Conservation (phyloP, 2,888 invertebrate genomes). For the Lacanobia oleracea region DNA sequence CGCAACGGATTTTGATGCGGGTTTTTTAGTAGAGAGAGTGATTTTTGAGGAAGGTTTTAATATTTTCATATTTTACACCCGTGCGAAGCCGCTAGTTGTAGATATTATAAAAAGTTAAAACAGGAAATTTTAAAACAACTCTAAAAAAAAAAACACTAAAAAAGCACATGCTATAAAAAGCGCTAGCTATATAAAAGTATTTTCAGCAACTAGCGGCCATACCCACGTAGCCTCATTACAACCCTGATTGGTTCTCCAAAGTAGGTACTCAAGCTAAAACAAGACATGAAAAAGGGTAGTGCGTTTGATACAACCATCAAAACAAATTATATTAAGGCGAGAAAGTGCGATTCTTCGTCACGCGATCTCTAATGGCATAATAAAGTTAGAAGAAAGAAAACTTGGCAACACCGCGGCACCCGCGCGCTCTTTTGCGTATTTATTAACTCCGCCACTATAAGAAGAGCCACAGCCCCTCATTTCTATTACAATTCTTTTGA, state of each 20-base stretch:
- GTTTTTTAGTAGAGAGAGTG: no score
- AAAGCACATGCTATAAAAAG: no score
- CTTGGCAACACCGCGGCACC: slow-evolving; percentile 77
- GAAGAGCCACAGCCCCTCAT: slow-evolving; percentile 71
- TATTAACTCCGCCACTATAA: slow-evolving; percentile 83
- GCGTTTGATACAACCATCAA: slow-evolving; percentile 80
- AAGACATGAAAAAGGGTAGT: slow-evolving; percentile 76
- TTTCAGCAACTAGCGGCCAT: background rate
- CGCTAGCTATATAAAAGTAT: background rate
- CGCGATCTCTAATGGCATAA: slow-evolving; percentile 89
- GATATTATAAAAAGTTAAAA: no score
- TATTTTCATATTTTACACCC: no score
- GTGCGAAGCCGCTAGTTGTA: no score
- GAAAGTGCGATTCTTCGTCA: slow-evolving; percentile 85
- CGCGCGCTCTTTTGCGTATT: slow-evolving; percentile 87
- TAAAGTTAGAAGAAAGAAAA: slow-evolving; percentile 89
- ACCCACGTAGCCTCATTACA: slow-evolving; percentile 21
- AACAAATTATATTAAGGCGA: slow-evolving; percentile 83
- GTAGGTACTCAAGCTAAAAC: slow-evolving; percentile 52
- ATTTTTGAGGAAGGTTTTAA: no score
- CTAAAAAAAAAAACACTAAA: no score
- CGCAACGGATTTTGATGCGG: no score
- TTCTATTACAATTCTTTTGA: slow-evolving; percentile 69
- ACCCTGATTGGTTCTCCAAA: slow-evolving; percentile 52
- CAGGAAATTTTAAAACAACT: no score